Conservation (phyloP, 2,888 invertebrate species). For the Clanis bilineata region DNA sequence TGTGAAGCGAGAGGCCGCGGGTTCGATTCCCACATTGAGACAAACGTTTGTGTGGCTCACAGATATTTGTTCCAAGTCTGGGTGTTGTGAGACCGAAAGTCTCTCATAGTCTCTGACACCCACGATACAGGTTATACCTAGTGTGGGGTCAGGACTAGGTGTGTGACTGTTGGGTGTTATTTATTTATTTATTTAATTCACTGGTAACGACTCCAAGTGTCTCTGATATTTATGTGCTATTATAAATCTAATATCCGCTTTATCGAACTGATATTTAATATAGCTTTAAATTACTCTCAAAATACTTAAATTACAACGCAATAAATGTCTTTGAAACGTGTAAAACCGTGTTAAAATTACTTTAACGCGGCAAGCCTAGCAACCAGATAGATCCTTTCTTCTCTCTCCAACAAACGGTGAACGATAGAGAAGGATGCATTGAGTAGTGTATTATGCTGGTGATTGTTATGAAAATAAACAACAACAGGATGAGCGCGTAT, state of each 20-base stretch:
- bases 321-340: background rate
- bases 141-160: too few relatives aligned
- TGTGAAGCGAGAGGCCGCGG: too few relatives aligned
- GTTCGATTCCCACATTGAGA: too few relatives aligned
- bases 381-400: background rate
- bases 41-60: too few relatives aligned
- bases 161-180: too few relatives aligned
- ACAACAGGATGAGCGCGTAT: slow-evolving; percentile 2
- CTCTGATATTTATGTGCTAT: background rate
- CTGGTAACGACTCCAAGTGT: background rate
- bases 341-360: background rate
- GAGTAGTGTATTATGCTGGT: background rate
- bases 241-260: background rate
- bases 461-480: slow-evolving; percentile 14
- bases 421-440: background rate
- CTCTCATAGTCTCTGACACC: too few relatives aligned
- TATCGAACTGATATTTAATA: background rate
- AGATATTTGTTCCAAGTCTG: too few relatives aligned
- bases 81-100: too few relatives aligned
- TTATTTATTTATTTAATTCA: too few relatives aligned
- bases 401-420: background rate
- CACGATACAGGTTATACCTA: too few relatives aligned
- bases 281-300: background rate
- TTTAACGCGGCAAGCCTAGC: background rate
- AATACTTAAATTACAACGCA: background rate